phyloP scores from a whole-genome alignment of 1,140 invertebrate genomes.

The Coelopa frigida region DNA sequence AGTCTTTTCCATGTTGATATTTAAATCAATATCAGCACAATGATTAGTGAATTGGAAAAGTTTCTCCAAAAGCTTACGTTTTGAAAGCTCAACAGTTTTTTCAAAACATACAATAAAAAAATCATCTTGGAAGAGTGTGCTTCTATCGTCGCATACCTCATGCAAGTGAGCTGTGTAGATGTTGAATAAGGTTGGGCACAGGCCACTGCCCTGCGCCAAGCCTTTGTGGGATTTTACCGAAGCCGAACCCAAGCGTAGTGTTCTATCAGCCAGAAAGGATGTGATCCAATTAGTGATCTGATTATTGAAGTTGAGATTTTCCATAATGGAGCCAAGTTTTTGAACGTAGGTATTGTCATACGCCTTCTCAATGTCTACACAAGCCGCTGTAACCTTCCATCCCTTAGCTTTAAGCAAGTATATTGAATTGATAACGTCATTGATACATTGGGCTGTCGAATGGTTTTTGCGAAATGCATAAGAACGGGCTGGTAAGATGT shows the following conservation, averaged over 20 bases:
- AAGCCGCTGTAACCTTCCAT: too few species aligned
- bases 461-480: neutral
- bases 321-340: neutral
- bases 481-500: neutral
- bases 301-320: neutral
- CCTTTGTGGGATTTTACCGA: neutral
- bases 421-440: too few species aligned
- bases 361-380: too few species aligned
- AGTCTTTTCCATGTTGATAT: conserved; percentile 4
- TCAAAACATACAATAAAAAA: conserved; percentile 2
- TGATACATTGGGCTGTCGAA: neutral
- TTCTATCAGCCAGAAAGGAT: neutral
- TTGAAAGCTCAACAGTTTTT: neutral
- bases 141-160: neutral
- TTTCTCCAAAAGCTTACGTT: neutral
- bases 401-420: too few species aligned
- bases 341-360: conserved; percentile 1
- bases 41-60: neutral
- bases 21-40: neutral
- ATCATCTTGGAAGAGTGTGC: conserved; percentile 3
- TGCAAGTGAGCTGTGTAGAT: conserved; percentile 4
- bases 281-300: neutral
- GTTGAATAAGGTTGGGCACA: conserved; percentile 5
- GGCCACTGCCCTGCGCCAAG: neutral
- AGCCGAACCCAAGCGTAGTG: neutral